These are phyloP conservation scores for Matsumyia berberina DNA, from an alignment of 2,888 invertebrate genomes.

Conservation along the genomic window DNA sequence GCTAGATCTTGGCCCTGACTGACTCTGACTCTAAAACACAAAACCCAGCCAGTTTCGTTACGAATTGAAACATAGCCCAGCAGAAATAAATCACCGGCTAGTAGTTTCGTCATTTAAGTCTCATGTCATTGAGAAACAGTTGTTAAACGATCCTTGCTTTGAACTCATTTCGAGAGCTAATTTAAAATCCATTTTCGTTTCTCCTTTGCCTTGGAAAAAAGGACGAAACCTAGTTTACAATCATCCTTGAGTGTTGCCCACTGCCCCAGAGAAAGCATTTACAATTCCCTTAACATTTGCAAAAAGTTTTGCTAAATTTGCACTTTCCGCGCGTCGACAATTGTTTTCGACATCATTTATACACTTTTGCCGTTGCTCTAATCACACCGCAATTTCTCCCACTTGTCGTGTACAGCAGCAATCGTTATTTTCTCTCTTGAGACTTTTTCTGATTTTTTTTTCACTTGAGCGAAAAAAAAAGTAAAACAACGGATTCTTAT, in stretches of 20 bases:
- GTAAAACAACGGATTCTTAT: conserved; percentile 3
- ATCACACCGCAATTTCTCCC: conserved; percentile 51
- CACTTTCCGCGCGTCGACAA: conserved; percentile 49
- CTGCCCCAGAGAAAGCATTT: conserved; percentile 42
- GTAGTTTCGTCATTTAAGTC: conserved; percentile 11
- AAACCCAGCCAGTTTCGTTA: no score
- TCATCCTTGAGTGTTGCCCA: conserved; percentile 32
- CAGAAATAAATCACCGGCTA: not conserved
- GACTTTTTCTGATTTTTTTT: conserved; percentile 17
- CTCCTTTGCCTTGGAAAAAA: not conserved
- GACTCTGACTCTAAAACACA: no score
- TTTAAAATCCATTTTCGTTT: conserved; percentile 15
- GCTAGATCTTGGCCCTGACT: no score
- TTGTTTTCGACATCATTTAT: conserved; percentile 64
- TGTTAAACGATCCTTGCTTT: conserved; percentile 1
- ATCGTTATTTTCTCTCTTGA: conserved; percentile 15
- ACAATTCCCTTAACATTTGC: conserved; percentile 42
- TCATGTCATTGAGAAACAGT: conserved; percentile 12
- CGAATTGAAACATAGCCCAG: no score
- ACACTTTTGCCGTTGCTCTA: conserved; percentile 47
- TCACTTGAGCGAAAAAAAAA: not conserved
- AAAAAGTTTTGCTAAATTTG: conserved; percentile 50
- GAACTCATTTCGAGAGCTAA: conserved; percentile 27
- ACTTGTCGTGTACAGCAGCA: conserved; percentile 27
- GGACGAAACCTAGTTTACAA: conserved; percentile 13